Percentiles rank a stretch among this genome's conserved stretches.
Evolutionary conservation across 1,140 invertebrate species (phyloP).

Genomic region (Chironomus tepperi): DNA sequence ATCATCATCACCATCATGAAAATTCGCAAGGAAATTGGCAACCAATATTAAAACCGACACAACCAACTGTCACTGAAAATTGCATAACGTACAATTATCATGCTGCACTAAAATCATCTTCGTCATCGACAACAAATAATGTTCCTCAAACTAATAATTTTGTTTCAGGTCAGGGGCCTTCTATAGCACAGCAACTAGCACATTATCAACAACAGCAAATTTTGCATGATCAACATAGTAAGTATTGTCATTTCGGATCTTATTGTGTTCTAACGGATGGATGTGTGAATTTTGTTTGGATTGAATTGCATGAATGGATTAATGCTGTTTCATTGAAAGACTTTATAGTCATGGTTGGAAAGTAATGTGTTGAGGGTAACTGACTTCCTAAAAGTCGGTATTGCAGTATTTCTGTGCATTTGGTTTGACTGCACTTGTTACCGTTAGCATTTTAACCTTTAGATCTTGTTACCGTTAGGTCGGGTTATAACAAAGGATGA

Average conservation of each 20-base stretch:
- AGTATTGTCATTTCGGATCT: background rate
- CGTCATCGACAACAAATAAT: background rate
- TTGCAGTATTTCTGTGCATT: background rate
- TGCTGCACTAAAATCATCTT: background rate
- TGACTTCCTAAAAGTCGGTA: background rate
- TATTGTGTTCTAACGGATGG: too few relatives aligned
- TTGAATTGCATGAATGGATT: too few relatives aligned
- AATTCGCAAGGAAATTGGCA: background rate
- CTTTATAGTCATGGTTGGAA: too few relatives aligned
- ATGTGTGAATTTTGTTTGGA: too few relatives aligned
- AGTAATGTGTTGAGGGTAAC: background rate
- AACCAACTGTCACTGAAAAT: background rate
- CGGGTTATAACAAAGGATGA: too few relatives aligned
- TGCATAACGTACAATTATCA: background rate
- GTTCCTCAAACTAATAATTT: background rate
- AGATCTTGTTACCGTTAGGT: too few relatives aligned
- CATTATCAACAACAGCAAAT: slow-evolving; percentile 4
- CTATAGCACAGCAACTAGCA: slow-evolving; percentile 9
- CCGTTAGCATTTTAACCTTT: too few relatives aligned
- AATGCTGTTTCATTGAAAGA: too few relatives aligned
- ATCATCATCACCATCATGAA: background rate
- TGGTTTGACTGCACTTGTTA: background rate
- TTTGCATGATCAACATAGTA: background rate
- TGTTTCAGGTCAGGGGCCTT: slow-evolving; percentile 4
- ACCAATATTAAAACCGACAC: slow-evolving; percentile 15